Conservation (phyloP, 2,888 invertebrate species). For the Drosophila quinaria region DNA sequence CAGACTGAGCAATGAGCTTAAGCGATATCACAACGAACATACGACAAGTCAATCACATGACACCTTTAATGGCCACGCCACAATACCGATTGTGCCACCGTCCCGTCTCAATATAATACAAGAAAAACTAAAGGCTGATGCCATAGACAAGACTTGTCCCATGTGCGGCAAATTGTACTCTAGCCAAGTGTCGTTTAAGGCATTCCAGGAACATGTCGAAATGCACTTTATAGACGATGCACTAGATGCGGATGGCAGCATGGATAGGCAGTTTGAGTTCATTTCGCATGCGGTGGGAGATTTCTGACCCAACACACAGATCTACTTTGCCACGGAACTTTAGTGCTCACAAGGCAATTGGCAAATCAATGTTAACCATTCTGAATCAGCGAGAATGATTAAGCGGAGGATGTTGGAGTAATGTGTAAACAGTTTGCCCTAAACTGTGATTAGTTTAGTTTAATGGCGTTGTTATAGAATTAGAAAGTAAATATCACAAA, state of each 20-base stretch:
- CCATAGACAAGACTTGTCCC: conserved; percentile 89
- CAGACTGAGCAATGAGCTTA: conserved; percentile 65
- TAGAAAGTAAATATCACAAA: conserved; percentile 26
- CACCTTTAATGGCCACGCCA: conserved; percentile 33
- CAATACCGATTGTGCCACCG: conserved; percentile 18
- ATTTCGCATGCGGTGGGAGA: conserved; percentile 85
- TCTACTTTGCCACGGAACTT: conserved; percentile 83
- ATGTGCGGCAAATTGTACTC: conserved; percentile 90
- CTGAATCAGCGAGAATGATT: not conserved
- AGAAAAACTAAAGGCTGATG: conserved; percentile 82
- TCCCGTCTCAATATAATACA: conserved; percentile 83
- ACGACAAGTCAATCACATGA: conserved; percentile 22
- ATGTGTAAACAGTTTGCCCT: not conserved
- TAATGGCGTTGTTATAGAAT: conserved; percentile 23
- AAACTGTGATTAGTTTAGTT: conserved; percentile 7
- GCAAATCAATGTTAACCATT: not conserved
- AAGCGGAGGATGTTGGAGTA: not conserved
- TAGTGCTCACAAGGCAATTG: conserved; percentile 41
- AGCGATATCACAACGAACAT: conserved; percentile 38
- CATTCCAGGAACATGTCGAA: conserved; percentile 92
- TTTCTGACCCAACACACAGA: conserved; percentile 84
- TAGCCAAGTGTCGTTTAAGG: conserved; percentile 87
- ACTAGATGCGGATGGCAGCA: conserved; percentile 86
- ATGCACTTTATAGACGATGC: conserved; percentile 90
- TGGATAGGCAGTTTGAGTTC: conserved; percentile 87